Percentiles rank a stretch among this genome's conserved stretches.
phyloP scores from a whole-genome alignment of 2,888 invertebrate species.

The Lasius platythorax region DNA sequence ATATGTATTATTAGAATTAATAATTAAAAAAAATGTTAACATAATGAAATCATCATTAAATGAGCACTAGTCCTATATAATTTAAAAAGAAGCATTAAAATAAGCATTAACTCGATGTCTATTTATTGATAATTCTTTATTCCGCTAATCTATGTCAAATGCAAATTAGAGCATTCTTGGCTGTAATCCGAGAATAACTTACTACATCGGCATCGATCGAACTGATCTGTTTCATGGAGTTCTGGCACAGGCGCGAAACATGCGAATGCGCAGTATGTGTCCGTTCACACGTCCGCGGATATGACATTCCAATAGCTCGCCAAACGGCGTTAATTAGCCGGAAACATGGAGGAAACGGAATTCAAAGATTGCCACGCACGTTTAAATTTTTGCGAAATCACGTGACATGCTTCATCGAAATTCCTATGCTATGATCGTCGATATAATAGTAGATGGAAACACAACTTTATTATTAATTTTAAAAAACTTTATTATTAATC shows the following conservation, averaged over 20 bases:
- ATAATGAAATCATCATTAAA: background rate
- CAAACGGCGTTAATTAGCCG: constrained; percentile 77
- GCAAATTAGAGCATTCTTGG: constrained; percentile 34
- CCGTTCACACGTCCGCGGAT: constrained; percentile 70
- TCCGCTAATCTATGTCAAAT: background rate
- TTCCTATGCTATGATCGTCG: background rate
- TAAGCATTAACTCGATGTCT: background rate
- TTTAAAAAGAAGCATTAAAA: background rate
- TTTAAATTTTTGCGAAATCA: constrained; percentile 44
- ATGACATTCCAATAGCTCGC: constrained; percentile 78
- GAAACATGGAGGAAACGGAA: constrained; percentile 70
- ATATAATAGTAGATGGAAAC: background rate
- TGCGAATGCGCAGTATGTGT: constrained; percentile 44
- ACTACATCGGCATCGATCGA: constrained; percentile 46
- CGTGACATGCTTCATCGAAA: background rate
- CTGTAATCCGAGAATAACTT: constrained; percentile 34
- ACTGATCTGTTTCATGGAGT: constrained; percentile 57
- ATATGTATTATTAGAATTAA: background rate
- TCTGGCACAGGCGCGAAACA: constrained; percentile 52
- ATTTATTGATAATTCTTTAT: background rate
- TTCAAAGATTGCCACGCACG: constrained; percentile 59
- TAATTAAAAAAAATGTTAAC: background rate
- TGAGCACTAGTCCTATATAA: background rate
- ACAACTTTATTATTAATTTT: constrained; percentile 11
- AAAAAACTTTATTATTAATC: background rate